phyloP scores from a whole-genome alignment of 2,797 vertebrate species.

The Vultur gryphus region DNA sequence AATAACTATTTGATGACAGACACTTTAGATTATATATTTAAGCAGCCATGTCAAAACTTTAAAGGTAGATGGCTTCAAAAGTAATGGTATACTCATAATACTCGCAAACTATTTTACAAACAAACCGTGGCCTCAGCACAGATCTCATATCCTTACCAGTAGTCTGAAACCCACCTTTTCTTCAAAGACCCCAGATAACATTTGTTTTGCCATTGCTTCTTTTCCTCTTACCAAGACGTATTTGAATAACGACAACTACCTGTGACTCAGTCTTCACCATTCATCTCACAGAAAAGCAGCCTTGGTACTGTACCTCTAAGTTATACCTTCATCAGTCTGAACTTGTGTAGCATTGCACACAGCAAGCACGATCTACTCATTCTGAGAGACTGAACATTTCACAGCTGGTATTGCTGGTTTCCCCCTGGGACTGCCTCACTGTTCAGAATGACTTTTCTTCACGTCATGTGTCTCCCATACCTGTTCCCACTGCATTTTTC shows the following conservation, averaged over 20 bases:
- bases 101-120: constrained; percentile 12
- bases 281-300: not conserved
- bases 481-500: not conserved
- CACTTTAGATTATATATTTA: constrained; percentile 63
- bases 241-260: constrained; percentile 20
- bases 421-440: constrained; percentile 37
- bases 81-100: constrained; percentile 23
- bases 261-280: not conserved
- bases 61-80: constrained; percentile 42
- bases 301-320: not conserved
- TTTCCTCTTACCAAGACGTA: not conserved
- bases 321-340: not conserved
- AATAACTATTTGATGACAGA: constrained; percentile 57
- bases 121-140: constrained; percentile 37
- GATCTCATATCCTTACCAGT: constrained; percentile 5
- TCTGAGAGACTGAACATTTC: not conserved
- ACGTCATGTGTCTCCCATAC: not conserved
- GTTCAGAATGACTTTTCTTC: not conserved
- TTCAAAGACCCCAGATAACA: constrained; percentile 1
- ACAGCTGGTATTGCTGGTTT: not conserved
- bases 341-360: not conserved
- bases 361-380: not conserved
- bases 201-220: constrained; percentile 14
- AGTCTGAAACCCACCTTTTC: constrained; percentile 36
- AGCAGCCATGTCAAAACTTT: constrained; percentile 68